Evolutionary conservation across 2,113 vertebrate species (phyloP).

Genomic region (Cyphomyrus plagiostoma): DNA sequence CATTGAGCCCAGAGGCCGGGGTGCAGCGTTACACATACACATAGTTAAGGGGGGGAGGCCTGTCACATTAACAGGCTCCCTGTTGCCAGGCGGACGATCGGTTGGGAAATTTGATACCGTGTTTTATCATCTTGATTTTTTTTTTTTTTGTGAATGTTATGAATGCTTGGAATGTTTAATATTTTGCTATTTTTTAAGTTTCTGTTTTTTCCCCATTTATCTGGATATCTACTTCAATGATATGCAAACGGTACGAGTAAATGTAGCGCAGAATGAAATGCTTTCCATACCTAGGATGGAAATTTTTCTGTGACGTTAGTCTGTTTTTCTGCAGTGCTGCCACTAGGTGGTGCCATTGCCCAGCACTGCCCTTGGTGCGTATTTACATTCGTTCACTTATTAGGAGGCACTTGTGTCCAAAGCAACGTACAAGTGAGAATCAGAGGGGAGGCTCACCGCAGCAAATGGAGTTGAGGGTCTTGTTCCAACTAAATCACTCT

Average conservation of each 20-base stretch:
- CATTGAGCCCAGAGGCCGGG: background rate
- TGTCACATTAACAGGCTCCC: background rate
- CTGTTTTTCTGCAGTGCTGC: background rate
- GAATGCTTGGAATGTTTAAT: background rate
- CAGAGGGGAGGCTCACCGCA: background rate
- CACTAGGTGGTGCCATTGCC: constrained; percentile 1
- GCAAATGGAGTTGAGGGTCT: background rate
- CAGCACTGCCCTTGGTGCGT: background rate
- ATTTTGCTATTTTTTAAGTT: background rate
- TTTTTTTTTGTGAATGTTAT: background rate
- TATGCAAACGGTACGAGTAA: background rate
- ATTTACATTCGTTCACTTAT: background rate
- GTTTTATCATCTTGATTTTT: background rate
- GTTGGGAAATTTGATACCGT: background rate
- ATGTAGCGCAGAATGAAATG: background rate
- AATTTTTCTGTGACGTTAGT: background rate
- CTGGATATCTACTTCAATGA: background rate
- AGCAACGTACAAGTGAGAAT: background rate
- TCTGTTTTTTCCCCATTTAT: background rate
- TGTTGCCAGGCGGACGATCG: background rate
- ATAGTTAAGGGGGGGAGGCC: background rate
- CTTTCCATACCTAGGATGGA: background rate
- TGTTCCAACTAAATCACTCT: background rate
- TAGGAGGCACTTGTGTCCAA: background rate
- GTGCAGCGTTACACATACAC: background rate